Evolutionary conservation across 2,113 vertebrate genomes (phyloP).

Genomic region (Scolopax mira): DNA sequence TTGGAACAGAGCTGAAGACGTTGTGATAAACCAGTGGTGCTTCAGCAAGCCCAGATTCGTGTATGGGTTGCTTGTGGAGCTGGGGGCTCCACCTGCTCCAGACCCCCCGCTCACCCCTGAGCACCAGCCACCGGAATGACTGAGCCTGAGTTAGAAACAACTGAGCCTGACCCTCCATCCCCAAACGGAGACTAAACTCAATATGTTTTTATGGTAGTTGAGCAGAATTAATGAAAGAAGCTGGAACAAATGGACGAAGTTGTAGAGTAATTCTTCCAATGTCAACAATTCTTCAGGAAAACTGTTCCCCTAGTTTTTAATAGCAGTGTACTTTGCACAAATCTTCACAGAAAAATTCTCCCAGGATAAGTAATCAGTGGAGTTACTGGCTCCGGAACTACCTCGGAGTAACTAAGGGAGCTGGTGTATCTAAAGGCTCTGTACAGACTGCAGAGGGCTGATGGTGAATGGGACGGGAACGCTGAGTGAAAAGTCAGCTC

Average conservation of each 20-base stretch:
- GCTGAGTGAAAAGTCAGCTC: background rate
- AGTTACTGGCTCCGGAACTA: background rate
- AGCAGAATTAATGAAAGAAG: background rate
- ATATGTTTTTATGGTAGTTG: background rate
- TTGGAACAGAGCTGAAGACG: background rate
- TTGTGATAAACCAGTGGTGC: background rate
- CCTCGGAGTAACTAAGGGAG: background rate
- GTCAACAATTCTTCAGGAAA: background rate
- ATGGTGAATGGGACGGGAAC: background rate
- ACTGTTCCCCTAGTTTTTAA: background rate
- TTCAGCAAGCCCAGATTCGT: background rate
- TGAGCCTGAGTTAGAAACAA: fast-evolving
- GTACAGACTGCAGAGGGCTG: background rate
- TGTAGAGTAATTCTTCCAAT: background rate
- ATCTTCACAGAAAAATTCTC: background rate
- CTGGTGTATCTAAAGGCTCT: background rate
- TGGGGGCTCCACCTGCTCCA: background rate
- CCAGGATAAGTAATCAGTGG: background rate
- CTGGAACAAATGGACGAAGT: background rate
- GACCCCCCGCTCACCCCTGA: background rate
- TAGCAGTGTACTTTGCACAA: background rate
- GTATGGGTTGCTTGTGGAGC: background rate
- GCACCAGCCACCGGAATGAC: background rate
- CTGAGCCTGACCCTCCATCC: background rate
- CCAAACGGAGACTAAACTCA: background rate